A percentile compares a stretch with the other conserved stretches of the same genome.
phyloP scores from a whole-genome alignment of 2,888 invertebrate species.

The Polietes domitor region DNA sequence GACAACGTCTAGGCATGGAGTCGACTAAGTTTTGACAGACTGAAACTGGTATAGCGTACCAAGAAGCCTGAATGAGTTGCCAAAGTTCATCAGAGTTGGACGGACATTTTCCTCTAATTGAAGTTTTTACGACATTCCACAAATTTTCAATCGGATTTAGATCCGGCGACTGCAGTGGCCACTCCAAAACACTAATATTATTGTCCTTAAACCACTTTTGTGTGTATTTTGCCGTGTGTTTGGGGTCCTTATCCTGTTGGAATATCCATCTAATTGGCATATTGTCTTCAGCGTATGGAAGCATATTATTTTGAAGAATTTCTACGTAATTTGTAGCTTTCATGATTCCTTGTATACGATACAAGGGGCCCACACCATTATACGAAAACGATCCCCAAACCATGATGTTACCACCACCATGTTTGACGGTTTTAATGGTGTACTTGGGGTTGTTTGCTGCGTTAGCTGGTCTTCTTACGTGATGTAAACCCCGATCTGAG shows the following conservation, averaged over 20 bases:
- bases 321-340: no score
- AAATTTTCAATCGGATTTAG: neutral
- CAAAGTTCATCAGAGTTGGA: conserved; percentile 10
- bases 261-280: no score
- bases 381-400: no score
- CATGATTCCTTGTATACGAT: no score
- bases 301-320: no score
- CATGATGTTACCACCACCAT: no score
- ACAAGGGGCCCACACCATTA: no score
- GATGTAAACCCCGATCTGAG: no score
- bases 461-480: no score
- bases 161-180: conserved; percentile 1
- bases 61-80: neutral
- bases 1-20: conserved; percentile 1
- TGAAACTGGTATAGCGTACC: conserved; percentile 16
- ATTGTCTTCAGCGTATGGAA: no score
- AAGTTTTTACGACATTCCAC: conserved; percentile 11
- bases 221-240: neutral
- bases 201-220: neutral
- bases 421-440: no score
- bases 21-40: conserved; percentile 14
- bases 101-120: neutral
- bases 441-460: no score
- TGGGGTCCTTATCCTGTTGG: neutral
- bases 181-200: neutral